phyloP scores from a whole-genome alignment of 1,140 invertebrate genomes.

The Trachymyrmex septentrionalis region DNA sequence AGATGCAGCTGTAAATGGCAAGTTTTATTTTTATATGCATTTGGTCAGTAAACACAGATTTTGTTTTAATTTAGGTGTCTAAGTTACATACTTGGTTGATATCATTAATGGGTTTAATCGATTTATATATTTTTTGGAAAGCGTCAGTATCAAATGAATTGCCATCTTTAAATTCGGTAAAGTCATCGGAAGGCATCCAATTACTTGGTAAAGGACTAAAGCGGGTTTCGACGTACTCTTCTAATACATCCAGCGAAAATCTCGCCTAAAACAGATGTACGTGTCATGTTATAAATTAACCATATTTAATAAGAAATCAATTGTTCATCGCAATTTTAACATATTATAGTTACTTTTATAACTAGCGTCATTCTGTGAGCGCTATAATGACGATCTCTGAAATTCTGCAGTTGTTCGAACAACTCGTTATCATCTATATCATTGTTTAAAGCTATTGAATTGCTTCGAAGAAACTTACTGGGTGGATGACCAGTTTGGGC shows the following conservation, averaged over 20 bases:
- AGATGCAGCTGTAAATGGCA: slow-evolving; percentile 88
- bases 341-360: slow-evolving; percentile 88
- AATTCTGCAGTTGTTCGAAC: slow-evolving; percentile 91
- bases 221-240: too few relatives aligned
- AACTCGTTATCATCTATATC: slow-evolving; percentile 88
- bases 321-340: not conserved
- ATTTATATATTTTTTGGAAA: too few relatives aligned
- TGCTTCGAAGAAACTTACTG: too few relatives aligned
- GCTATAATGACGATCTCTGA: slow-evolving; percentile 94
- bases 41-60: not conserved
- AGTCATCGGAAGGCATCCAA: slow-evolving; percentile 83
- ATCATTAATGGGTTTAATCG: too few relatives aligned
- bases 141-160: too few relatives aligned
- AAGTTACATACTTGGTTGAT: too few relatives aligned
- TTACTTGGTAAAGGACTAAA: too few relatives aligned
- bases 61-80: too few relatives aligned
- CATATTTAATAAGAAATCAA: too few relatives aligned
- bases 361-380: slow-evolving; percentile 96
- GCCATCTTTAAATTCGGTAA: too few relatives aligned
- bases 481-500: too few relatives aligned
- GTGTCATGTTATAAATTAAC: not conserved
- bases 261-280: slow-evolving; percentile 86
- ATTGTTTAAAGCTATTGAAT: slow-evolving; percentile 81
- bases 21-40: slow-evolving; percentile 12
- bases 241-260: too few relatives aligned